A percentile compares a stretch with the other conserved stretches of the same genome.
These are phyloP conservation scores for Campylomormyrus tamandua DNA, from an alignment of 2,113 vertebrate genomes.

Conservation along the genomic window DNA sequence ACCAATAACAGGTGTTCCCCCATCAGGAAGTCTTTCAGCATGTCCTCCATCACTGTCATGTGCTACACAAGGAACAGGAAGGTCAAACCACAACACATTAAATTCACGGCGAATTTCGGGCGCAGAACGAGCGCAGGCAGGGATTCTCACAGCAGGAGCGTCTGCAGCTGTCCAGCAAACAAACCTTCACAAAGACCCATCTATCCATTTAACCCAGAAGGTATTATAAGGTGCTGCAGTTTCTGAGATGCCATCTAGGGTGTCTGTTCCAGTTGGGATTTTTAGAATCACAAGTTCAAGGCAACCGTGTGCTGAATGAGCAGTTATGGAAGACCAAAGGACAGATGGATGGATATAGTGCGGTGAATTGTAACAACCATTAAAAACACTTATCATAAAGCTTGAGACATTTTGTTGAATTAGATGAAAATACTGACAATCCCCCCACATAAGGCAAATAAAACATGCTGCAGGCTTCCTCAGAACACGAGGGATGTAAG, in stretches of 20 bases:
- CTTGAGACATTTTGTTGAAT: neutral
- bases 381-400: neutral
- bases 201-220: neutral
- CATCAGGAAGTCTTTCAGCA: constrained; percentile 91
- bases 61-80: constrained; percentile 62
- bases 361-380: neutral
- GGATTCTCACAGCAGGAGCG: neutral
- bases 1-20: constrained; percentile 92
- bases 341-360: neutral
- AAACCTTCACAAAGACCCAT: neutral
- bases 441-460: neutral
- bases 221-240: neutral
- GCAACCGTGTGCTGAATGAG: neutral
- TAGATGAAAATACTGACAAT: neutral
- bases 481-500: neutral
- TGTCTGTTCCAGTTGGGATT: neutral
- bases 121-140: neutral
- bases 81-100: neutral
- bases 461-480: neutral
- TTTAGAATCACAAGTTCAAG: neutral
- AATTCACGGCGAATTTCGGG: neutral
- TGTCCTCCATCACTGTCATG: constrained; percentile 92
- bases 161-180: neutral
- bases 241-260: neutral
- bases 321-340: neutral